Base-by-base conservation (phyloP, 2,797 vertebrate species). In the Labroides dimidiatus region DNA sequence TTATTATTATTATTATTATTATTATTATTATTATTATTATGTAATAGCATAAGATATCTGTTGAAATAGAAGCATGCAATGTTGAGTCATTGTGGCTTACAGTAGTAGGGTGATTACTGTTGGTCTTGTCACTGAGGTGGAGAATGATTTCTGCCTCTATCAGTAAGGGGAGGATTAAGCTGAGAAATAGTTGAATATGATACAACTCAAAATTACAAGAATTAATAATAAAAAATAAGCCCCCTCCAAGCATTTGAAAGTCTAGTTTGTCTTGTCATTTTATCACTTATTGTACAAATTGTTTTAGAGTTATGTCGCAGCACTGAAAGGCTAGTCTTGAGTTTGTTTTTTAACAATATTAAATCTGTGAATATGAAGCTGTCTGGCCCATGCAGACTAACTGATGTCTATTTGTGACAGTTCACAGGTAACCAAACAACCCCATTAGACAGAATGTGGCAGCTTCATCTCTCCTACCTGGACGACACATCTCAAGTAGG, bases 41-140 rank as follows among this genome's bases (percentile, higher is more conserved):
- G n/a, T n/a, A n/a, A n/a, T n/a, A n/a, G n/a, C n/a, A n/a, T n/a
- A n/a, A n/a, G n/a, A n/a, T n/a, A n/a, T n/a, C n/a, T 27, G 24
- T 27, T 27, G 24, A 27, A 27, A 27, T 27, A 6, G 24, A 3
- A 27, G 24, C 6, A 27, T 27, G 24, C 24, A 27, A 6, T 27
- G 24, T 27, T 27, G n/a, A n/a, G n/a, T n/a, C n/a, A n/a, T n/a
- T n/a, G n/a, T n/a, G n/a, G n/a, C n/a, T n/a, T n/a, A n/a, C n/a
- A n/a, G n/a, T n/a, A n/a, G n/a, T n/a, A n/a, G n/a, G n/a, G n/a
- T n/a, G n/a, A n/a, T 27, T 27, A 27, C 24, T 27, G 24, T 6
- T 27, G n/a, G n/a, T n/a, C n/a, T n/a, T n/a, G 24, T 68, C 49
- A 63, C 19, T 78, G n/a, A 42, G 1, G 11, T 37, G 30, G 47